phyloP scores from a whole-genome alignment of 1,140 invertebrate species.

The Panagrolaimus sp. region DNA sequence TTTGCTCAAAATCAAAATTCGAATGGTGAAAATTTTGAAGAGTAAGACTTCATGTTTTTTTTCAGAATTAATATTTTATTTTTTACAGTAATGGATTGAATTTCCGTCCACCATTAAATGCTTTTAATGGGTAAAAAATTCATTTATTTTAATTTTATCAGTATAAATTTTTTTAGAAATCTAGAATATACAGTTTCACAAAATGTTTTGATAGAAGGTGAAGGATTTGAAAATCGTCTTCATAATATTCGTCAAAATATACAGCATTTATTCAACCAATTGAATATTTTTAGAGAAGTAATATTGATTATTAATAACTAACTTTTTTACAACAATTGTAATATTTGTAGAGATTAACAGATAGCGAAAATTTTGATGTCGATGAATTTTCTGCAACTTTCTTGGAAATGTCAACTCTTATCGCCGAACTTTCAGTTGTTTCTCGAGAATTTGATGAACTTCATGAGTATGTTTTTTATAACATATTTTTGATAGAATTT shows the following conservation, averaged over 20 bases:
- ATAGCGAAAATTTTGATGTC: background rate
- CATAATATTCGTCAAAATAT: background rate
- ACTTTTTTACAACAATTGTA: background rate
- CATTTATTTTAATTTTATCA: no score
- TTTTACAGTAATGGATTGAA: no score
- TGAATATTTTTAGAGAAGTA: background rate
- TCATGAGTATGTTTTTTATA: background rate
- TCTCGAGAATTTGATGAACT: background rate
- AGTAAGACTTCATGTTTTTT: no score
- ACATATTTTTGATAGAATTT: background rate
- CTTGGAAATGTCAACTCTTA: background rate
- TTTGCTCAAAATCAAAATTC: no score
- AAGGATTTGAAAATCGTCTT: conserved; percentile 6
- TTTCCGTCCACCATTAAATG: background rate
- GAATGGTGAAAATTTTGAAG: no score
- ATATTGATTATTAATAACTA: background rate
- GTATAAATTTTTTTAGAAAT: no score
- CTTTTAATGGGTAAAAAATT: background rate
- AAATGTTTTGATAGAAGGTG: background rate
- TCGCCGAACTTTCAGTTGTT: background rate
- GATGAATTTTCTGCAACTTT: background rate
- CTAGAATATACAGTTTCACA: no score
- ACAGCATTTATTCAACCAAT: background rate
- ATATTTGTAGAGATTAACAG: background rate
- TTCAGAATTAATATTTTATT: no score